These are phyloP conservation scores for Masnerella sp. DNA, from an alignment of 2,888 invertebrate species.

Conservation along the genomic window DNA sequence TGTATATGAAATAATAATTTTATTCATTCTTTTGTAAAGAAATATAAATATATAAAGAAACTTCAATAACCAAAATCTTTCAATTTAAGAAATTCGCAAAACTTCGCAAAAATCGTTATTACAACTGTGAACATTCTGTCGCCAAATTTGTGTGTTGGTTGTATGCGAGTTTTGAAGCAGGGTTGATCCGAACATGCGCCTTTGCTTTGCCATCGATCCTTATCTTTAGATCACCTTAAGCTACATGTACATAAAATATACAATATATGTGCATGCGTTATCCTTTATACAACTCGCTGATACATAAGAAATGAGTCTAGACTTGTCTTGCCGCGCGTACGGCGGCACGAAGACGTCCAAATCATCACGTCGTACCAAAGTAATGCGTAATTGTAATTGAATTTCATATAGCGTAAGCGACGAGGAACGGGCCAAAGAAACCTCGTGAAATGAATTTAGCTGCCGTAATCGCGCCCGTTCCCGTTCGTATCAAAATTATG, in stretches of 20 bases:
- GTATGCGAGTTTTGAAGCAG: too few species aligned
- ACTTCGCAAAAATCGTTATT: too few species aligned
- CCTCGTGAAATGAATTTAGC: background rate
- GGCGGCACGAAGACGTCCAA: constrained; percentile 13
- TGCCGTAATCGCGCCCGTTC: too few species aligned
- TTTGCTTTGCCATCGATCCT: background rate
- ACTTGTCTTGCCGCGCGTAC: constrained; percentile 9
- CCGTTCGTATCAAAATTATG: constrained; percentile 45
- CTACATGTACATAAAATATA: constrained; percentile 58
- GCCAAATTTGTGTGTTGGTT: too few species aligned
- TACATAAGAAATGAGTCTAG: constrained; percentile 23
- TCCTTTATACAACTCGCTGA: constrained; percentile 33
- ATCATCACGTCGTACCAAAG: constrained; percentile 24
- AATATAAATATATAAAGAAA: too few species aligned
- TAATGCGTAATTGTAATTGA: constrained; percentile 13
- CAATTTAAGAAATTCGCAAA: too few species aligned
- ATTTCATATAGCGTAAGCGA: too few species aligned
- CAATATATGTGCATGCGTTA: constrained; percentile 47
- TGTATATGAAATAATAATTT: too few species aligned
- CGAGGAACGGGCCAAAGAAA: background rate
- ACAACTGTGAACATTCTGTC: too few species aligned
- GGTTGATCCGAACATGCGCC: background rate
- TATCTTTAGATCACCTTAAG: constrained; percentile 30
- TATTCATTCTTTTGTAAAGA: too few species aligned
- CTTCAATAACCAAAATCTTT: too few species aligned